Evolutionary conservation across 2,113 vertebrate species (phyloP).

Genomic region (Vicugna pacos): DNA sequence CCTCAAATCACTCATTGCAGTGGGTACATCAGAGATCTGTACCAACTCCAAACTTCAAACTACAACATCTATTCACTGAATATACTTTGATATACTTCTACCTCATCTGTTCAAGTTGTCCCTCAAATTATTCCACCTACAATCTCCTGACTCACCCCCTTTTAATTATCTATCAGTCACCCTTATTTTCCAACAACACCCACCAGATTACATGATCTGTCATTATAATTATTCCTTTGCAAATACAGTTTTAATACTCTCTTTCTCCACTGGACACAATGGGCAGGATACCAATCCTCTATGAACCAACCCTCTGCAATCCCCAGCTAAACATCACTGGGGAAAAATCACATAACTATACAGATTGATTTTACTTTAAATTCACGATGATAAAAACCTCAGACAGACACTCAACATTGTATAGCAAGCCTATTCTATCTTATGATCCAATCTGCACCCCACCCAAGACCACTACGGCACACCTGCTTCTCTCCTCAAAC

Average conservation of each 20-base stretch:
- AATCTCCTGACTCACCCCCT: background rate
- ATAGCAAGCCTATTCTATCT: background rate
- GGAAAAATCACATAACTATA: background rate
- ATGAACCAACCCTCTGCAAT: background rate
- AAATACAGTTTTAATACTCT: background rate
- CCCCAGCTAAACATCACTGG: background rate
- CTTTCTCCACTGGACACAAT: background rate
- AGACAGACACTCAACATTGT: background rate
- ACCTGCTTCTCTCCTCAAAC: background rate
- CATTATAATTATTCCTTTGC: background rate
- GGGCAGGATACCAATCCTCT: background rate
- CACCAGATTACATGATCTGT: background rate
- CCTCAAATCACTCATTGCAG: background rate
- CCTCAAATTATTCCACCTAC: slow-evolving; percentile 15
- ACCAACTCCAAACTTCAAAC: background rate
- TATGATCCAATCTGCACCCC: background rate
- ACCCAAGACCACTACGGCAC: background rate
- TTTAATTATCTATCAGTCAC: background rate
- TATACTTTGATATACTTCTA: background rate
- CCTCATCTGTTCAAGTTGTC: background rate
- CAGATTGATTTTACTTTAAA: background rate
- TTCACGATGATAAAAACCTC: background rate
- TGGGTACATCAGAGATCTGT: background rate
- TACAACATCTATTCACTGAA: background rate
- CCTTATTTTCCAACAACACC: background rate